A percentile compares a stretch with the other conserved stretches of the same genome.
Evolutionary conservation across 2,888 invertebrate genomes (phyloP).

Genomic region (Gymnoscelis rufifasciata): DNA sequence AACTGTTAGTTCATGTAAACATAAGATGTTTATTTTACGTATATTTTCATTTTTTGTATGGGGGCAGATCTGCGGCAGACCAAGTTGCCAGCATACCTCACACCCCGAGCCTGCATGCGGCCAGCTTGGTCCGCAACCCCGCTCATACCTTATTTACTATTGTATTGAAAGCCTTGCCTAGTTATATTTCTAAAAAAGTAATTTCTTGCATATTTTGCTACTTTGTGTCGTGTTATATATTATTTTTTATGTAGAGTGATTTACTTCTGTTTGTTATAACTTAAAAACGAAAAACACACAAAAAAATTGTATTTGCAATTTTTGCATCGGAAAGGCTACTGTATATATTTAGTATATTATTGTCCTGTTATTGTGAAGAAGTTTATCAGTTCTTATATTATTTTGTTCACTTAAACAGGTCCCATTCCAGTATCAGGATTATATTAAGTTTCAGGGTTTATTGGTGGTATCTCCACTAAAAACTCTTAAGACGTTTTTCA

Average conservation of each 20-base stretch:
- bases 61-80: constrained; percentile 25
- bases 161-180: constrained; percentile 61
- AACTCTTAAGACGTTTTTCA: not conserved
- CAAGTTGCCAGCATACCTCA: constrained; percentile 9
- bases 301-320: constrained; percentile 60
- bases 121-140: constrained; percentile 36
- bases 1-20: constrained; percentile 77
- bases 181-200: constrained; percentile 55
- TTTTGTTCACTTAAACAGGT: constrained; percentile 46
- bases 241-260: constrained; percentile 72
- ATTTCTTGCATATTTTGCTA: constrained; percentile 63
- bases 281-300: constrained; percentile 61
- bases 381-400: constrained; percentile 54
- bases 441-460: constrained; percentile 15
- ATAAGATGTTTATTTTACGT: constrained; percentile 74
- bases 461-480: constrained; percentile 9
- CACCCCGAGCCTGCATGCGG: constrained; percentile 4
- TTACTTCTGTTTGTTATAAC: constrained; percentile 72
- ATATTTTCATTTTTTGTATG: constrained; percentile 53
- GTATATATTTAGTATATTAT: constrained; percentile 65
- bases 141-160: constrained; percentile 54
- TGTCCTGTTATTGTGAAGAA: constrained; percentile 56
- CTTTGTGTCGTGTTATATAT: constrained; percentile 72
- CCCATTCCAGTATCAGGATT: constrained; percentile 37
- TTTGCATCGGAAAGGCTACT: constrained; percentile 60